Base-by-base conservation (phyloP, 2,113 vertebrate species). In the Deroptyus accipitrinus region DNA sequence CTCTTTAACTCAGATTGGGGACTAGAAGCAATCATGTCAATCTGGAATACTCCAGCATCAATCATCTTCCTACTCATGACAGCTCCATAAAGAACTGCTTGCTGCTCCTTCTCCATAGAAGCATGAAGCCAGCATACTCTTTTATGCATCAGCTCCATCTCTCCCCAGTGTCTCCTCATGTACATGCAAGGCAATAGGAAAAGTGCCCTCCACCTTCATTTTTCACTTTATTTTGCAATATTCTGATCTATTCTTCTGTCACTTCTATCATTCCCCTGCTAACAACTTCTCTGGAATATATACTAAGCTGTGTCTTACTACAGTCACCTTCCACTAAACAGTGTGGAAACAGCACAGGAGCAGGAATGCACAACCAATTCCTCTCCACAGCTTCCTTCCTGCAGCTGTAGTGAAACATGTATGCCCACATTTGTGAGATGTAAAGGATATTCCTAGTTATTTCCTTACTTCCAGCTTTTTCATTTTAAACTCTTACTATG, bases 361-460 rank as follows among this genome's bases (percentile, higher is more conserved):
- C 73, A 90, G 95, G 39, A 87, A 91, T 2, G 18, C 23, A 72
- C 62, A 75, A 61, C 57, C 39, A 81, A 57, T 49, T 13, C 69
- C 24, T 42, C 30, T 78, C 85, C 88, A 84, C 48, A 82, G 39
- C 42, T 94, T 96, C 77, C 77, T 92, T 95, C 83, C 91, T 95
- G 88, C 69, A 94, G 74, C 92, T 88, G 73, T 9, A 88, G 11
- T 22, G 62, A 78, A 88, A 91, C 55, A n/a, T 1, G 6, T 16
- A 91, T 55, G 42, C 25, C 48, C 69, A 69, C 66, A 55, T 64
- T 25, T 83, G 51, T n/a, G 35, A 83, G 16, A 87, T 7, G 15
- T 67, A 95, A 91, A 76, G 48, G 83, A 78, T 92, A 89, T 76
- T 95, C 51, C 76, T 51, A 84, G 77, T 61, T 78, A 83, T 49